Evolutionary conservation across 2,888 invertebrate species (phyloP), one percentile per base, ranked within the genome.

Genomic region (Oscheius myriophilus): DNA sequence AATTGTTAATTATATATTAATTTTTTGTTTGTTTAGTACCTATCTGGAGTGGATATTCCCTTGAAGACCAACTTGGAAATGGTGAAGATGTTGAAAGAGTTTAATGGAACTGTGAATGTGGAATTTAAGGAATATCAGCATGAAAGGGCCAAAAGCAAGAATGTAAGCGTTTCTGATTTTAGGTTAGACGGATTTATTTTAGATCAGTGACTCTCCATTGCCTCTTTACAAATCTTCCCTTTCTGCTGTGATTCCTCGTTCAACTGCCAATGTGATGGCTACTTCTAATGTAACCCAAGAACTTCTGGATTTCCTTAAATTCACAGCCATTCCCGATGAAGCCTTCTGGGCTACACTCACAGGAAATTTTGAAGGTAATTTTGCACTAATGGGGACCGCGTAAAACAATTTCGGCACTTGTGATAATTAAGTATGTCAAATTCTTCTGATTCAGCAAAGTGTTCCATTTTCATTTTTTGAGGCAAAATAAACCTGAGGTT

Each of bases 31-130:
- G 39, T 72, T 18, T 58, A 76, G 62, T 78, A 78, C 51, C 45
- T 78, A 2, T 71, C 76, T 0, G 76, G 76, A 4, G 67, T 73
- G 12, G 78, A 78, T 59, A 67, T 61, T 14, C 78, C 78, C 2
- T 33, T 78, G 25, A 74, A 71, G 33, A 74, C 78, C 7, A 78
- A 78, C 59, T 25, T 70, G 39, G 78, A 78, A 41, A 78, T 75
- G 76, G 78, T 78, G 11, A 45, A 45, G 33, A 74, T 76, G 16
- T 53, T 78, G 61, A 76, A 73, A 46, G 70, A 61, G 26, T 26
- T 78, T 53, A 72, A 74, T 25, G 74, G 70, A 12, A 62, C 71
- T 11, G 62, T 69, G 3, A 78, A 78, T 65, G 63, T 71, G 11
- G 76, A 78, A 26, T 51, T 75, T 23, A 57, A 33, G 16, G 21